Evolutionary conservation across 53 echinoderm and acorn worm species (phyloP).

Genomic region (Holothuria leucospilota): DNA sequence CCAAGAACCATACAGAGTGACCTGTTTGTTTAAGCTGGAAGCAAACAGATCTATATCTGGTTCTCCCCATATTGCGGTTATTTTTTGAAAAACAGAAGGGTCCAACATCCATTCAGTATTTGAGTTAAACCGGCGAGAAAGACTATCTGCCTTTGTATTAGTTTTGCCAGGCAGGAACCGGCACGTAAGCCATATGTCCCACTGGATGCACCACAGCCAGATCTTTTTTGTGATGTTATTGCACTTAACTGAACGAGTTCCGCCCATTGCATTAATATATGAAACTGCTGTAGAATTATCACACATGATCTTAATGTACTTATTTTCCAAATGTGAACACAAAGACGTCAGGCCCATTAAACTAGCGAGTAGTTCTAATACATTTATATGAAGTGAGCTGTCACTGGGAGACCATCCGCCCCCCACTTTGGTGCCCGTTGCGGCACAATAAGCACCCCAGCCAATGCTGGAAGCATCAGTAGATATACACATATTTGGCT

Average conservation of each 20-base stretch:
- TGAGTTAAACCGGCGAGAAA: not conserved
- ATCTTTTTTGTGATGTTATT: too few species aligned
- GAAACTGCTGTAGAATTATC: too few species aligned
- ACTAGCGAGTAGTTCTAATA: constrained; percentile 1
- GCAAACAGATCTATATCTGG: not conserved
- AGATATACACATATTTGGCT: not conserved
- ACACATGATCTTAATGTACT: constrained; percentile 10
- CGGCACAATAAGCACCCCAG: constrained; percentile 1
- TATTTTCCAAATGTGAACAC: not conserved
- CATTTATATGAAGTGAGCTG: constrained; percentile 11
- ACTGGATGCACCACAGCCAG: not conserved
- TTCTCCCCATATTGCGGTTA: not conserved
- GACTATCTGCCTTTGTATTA: constrained; percentile 1
- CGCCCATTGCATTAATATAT: constrained; percentile 14
- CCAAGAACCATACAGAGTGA: not conserved
- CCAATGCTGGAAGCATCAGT: constrained; percentile 25
- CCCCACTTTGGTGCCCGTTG: not conserved
- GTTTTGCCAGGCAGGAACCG: not conserved
- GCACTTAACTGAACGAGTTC: constrained; percentile 4
- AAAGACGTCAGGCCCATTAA: constrained; percentile 1
- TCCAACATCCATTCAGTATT: too few species aligned
- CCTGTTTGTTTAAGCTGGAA: too few species aligned
- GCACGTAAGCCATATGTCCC: constrained; percentile 2
- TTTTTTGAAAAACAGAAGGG: not conserved
- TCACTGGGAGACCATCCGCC: too few species aligned